Conservation (phyloP, 2,113 vertebrate genomes). For the Anolis carolinensis region DNA sequence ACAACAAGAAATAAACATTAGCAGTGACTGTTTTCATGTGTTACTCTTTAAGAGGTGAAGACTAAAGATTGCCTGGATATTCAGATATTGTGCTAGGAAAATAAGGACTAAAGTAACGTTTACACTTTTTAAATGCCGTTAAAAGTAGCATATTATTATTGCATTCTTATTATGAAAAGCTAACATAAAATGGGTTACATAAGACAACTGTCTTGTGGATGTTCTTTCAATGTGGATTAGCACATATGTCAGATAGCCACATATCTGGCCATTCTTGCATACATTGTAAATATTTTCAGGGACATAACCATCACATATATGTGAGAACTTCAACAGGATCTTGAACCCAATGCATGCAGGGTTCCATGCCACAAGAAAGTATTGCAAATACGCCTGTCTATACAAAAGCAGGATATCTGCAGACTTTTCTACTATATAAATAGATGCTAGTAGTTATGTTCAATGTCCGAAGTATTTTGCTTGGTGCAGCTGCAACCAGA, state of each 20-base stretch:
- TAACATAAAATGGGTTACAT: too few species aligned
- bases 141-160: too few species aligned
- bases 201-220: not conserved
- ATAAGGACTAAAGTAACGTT: too few species aligned
- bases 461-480: not conserved
- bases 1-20: not conserved
- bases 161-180: too few species aligned
- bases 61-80: too few species aligned
- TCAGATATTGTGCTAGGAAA: too few species aligned
- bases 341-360: not conserved
- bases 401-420: too few species aligned
- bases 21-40: not conserved
- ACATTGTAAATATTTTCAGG: not conserved
- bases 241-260: not conserved
- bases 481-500: not conserved
- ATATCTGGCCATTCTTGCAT: not conserved
- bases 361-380: not conserved
- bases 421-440: too few species aligned
- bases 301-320: not conserved
- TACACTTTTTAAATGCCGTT: too few species aligned
- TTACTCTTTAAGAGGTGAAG: not conserved
- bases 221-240: not conserved
- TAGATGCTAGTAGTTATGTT: too few species aligned
- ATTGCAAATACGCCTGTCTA: too few species aligned
- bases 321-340: too few species aligned